Evolutionary conservation across 2,888 invertebrate genomes (phyloP), one percentile per base, ranked within the genome.

Genomic region (Drosophila antonietae): DNA sequence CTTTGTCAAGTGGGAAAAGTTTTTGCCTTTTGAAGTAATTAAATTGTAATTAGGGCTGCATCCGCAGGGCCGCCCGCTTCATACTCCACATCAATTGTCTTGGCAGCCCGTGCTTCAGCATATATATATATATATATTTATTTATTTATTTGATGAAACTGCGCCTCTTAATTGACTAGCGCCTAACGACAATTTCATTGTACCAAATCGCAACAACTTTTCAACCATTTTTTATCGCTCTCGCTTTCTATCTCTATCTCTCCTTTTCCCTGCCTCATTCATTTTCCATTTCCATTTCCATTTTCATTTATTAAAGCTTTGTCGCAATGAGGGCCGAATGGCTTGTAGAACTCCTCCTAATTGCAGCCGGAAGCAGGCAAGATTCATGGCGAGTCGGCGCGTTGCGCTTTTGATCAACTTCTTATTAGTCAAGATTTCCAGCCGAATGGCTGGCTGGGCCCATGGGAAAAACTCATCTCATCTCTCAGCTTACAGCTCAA

Each of bases 41-140:
- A 92, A 92, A 92, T 92, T 90, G 92, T 91, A 92, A 92, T 92
- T 92, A 92, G 91, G 92, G 92, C 91, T 91, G 92, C 93, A 92
- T 89, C 84, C 90, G 83, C 78, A 74, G 18, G n/a, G 15, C 35
- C 57, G 20, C 37, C 31, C 37, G 7, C n/a, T 51, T 51, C 51
- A 18, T 18, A 39, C 35, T 58, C 43, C 35, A 20, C 35, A 23
- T 41, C 88, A 84, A 84, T 88, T 84, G 88, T 87, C 89, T 87
- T 88, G 71, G 52, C 67, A 70, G 43, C 84, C 83, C 83, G 75
- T 78, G 80, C 71, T 73, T 71, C 68, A 61, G 33, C 58, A 47
- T 71, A 68, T 76, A 61, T 73, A 4, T 67, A 66, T 33, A 20
- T 41, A 46, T 18, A 44, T 18, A 7, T 51, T 12, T 14, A 51